phyloP scores from a whole-genome alignment of 2,113 vertebrate species.

The Odocoileus hemionus region DNA sequence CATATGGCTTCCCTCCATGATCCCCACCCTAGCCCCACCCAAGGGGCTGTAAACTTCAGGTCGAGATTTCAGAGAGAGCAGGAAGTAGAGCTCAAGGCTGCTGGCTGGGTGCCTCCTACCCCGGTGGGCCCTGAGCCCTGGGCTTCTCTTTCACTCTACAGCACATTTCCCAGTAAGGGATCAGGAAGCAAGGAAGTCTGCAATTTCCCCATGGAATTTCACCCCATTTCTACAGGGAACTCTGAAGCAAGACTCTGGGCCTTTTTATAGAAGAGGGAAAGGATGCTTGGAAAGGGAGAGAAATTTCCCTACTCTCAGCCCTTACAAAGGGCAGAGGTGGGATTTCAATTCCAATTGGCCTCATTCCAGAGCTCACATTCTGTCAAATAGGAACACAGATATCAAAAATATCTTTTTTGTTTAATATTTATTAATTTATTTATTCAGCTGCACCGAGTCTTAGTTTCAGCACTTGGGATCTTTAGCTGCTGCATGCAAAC shows the following conservation, averaged over 20 bases:
- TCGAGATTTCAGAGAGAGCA: background rate
- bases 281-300: background rate
- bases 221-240: background rate
- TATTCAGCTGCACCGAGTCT: background rate
- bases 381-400: background rate
- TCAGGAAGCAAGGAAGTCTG: background rate
- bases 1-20: background rate
- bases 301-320: background rate
- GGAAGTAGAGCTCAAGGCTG: background rate
- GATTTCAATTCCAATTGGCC: background rate
- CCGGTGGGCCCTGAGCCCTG: background rate
- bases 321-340: background rate
- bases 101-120: background rate
- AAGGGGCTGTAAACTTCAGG: background rate
- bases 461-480: background rate
- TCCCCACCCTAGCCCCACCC: background rate
- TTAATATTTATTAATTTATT: background rate
- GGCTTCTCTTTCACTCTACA: background rate
- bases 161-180: background rate
- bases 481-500: background rate
- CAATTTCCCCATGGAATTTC: background rate
- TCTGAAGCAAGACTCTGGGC: background rate
- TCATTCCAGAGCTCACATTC: background rate
- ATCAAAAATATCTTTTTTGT: background rate
- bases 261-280: background rate